Conservation (phyloP, 2,888 invertebrate species). For the Myopa testacea region DNA sequence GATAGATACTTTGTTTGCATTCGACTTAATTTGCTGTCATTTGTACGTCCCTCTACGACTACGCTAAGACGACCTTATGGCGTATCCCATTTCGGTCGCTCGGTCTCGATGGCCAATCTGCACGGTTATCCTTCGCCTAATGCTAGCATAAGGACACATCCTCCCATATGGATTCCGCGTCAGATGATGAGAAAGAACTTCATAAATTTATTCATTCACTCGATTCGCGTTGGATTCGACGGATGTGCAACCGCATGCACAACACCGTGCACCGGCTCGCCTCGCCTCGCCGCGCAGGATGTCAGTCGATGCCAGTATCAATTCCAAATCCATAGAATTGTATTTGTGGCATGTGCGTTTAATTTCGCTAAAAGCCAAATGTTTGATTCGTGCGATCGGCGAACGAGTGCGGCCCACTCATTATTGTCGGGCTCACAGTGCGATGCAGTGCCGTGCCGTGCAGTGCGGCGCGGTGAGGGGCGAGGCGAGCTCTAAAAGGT, state of each 20-base stretch:
- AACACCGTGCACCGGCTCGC: not conserved
- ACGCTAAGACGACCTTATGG: slow-evolving; percentile 59
- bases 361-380: slow-evolving; percentile 67
- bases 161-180: slow-evolving; percentile 62
- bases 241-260: slow-evolving; percentile 23
- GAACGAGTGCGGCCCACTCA: slow-evolving; percentile 18
- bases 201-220: slow-evolving; percentile 34
- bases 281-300: not conserved
- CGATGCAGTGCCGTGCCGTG: not conserved
- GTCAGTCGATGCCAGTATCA: not conserved
- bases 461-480: too few relatives aligned
- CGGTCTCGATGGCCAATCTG: slow-evolving; percentile 18
- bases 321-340: slow-evolving; percentile 60
- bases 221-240: slow-evolving; percentile 10
- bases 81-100: slow-evolving; percentile 41
- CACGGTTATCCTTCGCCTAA: slow-evolving; percentile 20
- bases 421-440: slow-evolving; percentile 28
- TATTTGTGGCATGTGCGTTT: slow-evolving; percentile 68
- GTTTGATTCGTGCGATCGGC: slow-evolving; percentile 31
- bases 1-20: not conserved
- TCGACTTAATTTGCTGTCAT: slow-evolving; percentile 20
- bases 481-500: slow-evolving; percentile 25
- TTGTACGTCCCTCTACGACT: not conserved
- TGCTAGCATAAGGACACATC: slow-evolving; percentile 46
- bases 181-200: slow-evolving; percentile 53